Evolutionary conservation across 2,797 vertebrate genomes (phyloP), one percentile per base, ranked within the genome.

Genomic region (Chelidonichthys spinosus): DNA sequence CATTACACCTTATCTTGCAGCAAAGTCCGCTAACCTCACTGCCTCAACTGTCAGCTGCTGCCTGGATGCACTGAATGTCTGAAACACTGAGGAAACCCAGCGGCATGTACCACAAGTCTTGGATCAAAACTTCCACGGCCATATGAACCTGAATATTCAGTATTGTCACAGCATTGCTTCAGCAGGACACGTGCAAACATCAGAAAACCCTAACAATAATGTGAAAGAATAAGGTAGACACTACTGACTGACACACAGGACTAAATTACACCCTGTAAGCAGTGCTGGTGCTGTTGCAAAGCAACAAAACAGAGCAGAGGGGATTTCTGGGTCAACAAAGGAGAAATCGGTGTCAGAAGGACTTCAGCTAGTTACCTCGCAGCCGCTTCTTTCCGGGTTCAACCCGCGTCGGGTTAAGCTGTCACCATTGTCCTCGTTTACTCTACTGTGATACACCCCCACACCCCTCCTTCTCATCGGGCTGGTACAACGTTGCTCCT

Each of bases 321-420:
- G 56, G 67, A 60, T 33, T 13, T 3, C 55, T 0, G 8, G 7
- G 17, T 65, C 40, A 62, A 73, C 50, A 77, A 15, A 25, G 15
- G 15, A 66, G 7, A 64, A 18, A 68, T 68, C 25, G 44, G 69
- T 71, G 52, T 49, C 36, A 43, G 33, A 10, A 10, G 47, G 63
- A 72, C 75, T 63, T 52, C n/a, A 18, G 44, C 39, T 46, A 4
- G 54, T 10, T 2, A 37, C 40, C 63, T 44, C 15, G n/a, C 13
- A 35, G 50, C 66, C 58, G 44, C 70, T 36, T 60, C 69, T 70
- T 85, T 87, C 75, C 73, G 79, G 78, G 86, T 83, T 85, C 68
- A 76, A 39, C 39, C 64, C 42, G 69, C 53, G 69, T 81, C 82
- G 78, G 64, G 74, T 84, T 69, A 77, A 82, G 69, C 84, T 70